These are phyloP conservation scores for Chlorodrepanis virens DNA, from an alignment of 2,113 vertebrate species.

Conservation along the genomic window DNA sequence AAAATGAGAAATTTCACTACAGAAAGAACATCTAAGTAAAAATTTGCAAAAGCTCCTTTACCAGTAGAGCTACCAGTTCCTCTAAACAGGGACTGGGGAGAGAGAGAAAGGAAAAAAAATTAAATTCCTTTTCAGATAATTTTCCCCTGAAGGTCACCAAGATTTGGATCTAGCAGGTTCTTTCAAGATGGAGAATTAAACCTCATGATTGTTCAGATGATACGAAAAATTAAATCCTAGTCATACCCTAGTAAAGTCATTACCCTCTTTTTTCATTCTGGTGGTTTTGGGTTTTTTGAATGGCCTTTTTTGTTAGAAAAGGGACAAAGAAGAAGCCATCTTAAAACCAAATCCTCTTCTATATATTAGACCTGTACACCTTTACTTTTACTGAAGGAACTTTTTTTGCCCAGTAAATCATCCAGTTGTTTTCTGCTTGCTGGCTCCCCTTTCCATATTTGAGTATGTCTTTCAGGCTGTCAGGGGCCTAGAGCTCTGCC, in stretches of 20 bases:
- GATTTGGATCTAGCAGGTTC: not conserved
- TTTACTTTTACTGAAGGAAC: not conserved
- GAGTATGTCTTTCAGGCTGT: not conserved
- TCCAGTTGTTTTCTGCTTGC: not conserved
- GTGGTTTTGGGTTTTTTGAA: not conserved
- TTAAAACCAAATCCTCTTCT: not conserved
- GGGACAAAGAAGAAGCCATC: not conserved
- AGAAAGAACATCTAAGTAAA: not conserved
- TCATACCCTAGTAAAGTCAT: not conserved
- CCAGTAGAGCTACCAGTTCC: not conserved
- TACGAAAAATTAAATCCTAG: not conserved
- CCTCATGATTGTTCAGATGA: not conserved
- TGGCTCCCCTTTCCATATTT: not conserved
- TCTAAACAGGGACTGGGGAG: not conserved
- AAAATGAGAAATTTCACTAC: not conserved
- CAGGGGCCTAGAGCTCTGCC: not conserved
- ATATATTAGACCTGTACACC: not conserved
- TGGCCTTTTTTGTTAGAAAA: not conserved
- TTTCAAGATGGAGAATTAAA: not conserved
- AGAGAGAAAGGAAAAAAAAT: not conserved
- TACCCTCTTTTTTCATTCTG: not conserved
- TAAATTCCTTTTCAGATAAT: not conserved
- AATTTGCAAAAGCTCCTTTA: not conserved
- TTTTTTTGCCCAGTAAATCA: rapidly evolving
- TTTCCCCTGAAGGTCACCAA: not conserved